Conservation (phyloP, 2,888 invertebrate species). For the Parnassius glacialis region DNA sequence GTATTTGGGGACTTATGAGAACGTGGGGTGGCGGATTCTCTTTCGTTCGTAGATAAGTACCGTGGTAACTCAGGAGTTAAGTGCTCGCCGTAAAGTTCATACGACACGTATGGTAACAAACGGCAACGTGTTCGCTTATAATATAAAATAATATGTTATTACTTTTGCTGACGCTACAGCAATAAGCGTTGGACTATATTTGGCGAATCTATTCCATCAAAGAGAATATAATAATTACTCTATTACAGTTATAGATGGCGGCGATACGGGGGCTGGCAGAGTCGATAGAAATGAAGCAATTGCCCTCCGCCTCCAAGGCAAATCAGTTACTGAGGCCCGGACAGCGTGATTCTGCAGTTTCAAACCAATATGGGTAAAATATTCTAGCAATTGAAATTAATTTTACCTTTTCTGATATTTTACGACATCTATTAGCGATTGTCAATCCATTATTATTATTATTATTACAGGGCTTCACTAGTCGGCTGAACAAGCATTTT, state of each 20-base stretch:
- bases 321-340: slow-evolving; percentile 24
- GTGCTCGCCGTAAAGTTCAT: background rate
- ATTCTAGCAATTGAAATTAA: background rate
- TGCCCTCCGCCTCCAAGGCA: slow-evolving; percentile 29
- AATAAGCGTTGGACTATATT: slow-evolving; percentile 66
- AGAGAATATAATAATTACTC: slow-evolving; percentile 74
- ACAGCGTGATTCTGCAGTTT: slow-evolving; percentile 13
- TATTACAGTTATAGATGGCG: slow-evolving; percentile 68
- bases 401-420: background rate
- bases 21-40: too few relatives aligned
- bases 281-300: slow-evolving; percentile 32
- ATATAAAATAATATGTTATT: background rate
- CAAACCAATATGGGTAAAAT: background rate
- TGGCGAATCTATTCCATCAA: slow-evolving; percentile 78
- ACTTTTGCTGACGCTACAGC: slow-evolving; percentile 41
- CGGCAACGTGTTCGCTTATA: background rate
- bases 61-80: background rate
- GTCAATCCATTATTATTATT: too few relatives aligned
- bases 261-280: slow-evolving; percentile 45
- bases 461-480: too few relatives aligned
- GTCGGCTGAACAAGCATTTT: too few relatives aligned
- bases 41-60: too few relatives aligned
- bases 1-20: too few relatives aligned
- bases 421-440: too few relatives aligned
- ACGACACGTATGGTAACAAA: background rate